phyloP scores from a whole-genome alignment of 2,888 invertebrate genomes.

The Neoitamus cyanurus region DNA sequence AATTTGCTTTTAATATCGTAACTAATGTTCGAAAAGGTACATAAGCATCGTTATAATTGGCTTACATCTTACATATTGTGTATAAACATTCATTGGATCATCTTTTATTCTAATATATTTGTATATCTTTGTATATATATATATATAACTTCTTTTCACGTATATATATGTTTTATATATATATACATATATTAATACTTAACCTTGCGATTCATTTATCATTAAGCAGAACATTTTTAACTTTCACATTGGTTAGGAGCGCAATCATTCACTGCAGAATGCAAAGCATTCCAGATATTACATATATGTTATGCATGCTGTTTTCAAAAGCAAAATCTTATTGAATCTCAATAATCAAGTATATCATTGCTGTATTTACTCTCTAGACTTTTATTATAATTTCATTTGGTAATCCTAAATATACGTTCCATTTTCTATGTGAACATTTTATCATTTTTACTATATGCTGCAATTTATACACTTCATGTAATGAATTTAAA shows the following conservation, averaged over 20 bases:
- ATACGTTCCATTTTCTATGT: not conserved
- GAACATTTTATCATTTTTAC: conserved; percentile 6
- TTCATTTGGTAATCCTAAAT: not conserved
- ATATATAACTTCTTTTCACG: conserved; percentile 43
- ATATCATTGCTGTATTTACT: not conserved
- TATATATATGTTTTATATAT: conserved; percentile 6
- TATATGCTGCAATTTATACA: not conserved
- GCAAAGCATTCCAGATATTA: conserved; percentile 35
- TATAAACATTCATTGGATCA: conserved; percentile 34
- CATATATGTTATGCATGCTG: not conserved
- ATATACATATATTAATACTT: conserved; percentile 19
- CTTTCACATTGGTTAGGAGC: conserved; percentile 43
- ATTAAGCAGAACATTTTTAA: conserved; percentile 49
- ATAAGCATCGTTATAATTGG: conserved; percentile 53
- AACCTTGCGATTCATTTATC: conserved; percentile 44
- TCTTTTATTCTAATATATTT: conserved; percentile 38
- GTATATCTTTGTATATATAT: conserved; percentile 36
- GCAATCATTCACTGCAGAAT: conserved; percentile 19
- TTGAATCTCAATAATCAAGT: not conserved
- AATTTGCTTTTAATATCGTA: not conserved
- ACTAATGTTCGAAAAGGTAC: conserved; percentile 50
- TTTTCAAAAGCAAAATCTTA: not conserved
- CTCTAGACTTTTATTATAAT: not conserved
- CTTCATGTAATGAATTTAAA: not conserved
- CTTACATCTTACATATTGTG: conserved; percentile 47